phyloP scores from a whole-genome alignment of 2,797 vertebrate genomes.

The Sarcoramphus papa region DNA sequence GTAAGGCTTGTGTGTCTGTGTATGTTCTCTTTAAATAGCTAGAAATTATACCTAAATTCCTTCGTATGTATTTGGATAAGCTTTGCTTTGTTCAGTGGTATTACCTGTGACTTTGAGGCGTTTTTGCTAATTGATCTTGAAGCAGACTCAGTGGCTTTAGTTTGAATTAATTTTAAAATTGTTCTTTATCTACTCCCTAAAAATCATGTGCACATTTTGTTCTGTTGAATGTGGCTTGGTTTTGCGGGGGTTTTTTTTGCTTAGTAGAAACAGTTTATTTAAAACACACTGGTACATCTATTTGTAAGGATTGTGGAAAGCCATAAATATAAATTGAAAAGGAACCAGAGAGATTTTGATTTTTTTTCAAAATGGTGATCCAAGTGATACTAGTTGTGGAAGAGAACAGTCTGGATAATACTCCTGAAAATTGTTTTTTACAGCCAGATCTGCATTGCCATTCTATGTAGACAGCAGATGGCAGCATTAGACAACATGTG shows the following conservation, averaged over 20 bases:
- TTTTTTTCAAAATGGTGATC: neutral
- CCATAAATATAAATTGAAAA: neutral
- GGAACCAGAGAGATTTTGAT: neutral
- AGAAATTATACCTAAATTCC: neutral
- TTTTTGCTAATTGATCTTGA: neutral
- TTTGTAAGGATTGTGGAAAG: neutral
- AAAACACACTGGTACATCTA: neutral
- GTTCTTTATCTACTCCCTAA: neutral
- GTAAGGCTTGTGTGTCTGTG: neutral
- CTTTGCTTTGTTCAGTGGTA: neutral
- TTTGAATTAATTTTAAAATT: neutral
- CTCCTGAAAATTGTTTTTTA: neutral
- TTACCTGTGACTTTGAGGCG: neutral
- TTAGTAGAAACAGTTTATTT: neutral
- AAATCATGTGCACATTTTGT: neutral
- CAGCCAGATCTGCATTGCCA: neutral
- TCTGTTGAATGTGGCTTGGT: neutral
- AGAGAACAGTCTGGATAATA: neutral
- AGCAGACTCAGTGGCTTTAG: neutral
- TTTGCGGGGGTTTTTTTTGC: neutral
- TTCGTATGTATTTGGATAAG: neutral
- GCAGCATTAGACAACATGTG: slow-evolving; percentile 33
- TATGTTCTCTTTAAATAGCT: neutral
- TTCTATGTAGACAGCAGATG: slow-evolving; percentile 1
- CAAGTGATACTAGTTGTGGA: neutral